A percentile compares a stretch with the other conserved stretches of the same genome.
Evolutionary conservation across 2,797 vertebrate species (phyloP).

Genomic region (Acrossocheilus fasciatus): DNA sequence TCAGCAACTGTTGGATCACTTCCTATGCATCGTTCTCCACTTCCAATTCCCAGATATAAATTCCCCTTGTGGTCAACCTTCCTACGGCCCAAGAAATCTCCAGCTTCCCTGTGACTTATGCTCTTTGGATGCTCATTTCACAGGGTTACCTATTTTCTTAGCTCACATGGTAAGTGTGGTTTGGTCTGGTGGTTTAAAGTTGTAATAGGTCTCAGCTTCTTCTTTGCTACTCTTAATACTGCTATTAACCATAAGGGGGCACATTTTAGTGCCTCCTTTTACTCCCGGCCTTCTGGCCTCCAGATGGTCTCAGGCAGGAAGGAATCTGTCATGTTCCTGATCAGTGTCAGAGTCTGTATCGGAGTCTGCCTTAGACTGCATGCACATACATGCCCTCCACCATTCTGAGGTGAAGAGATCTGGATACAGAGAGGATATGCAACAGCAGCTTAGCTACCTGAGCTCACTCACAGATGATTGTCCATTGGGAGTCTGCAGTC

Average conservation of each 20-base stretch:
- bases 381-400: neutral
- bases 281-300: neutral
- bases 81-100: neutral
- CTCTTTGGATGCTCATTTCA: neutral
- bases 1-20: neutral
- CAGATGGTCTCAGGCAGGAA: neutral
- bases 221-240: neutral
- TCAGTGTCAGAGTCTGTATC: neutral
- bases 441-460: neutral
- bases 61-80: neutral
- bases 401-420: neutral
- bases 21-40: neutral
- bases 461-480: neutral
- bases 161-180: neutral
- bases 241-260: neutral
- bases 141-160: neutral
- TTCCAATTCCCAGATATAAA: neutral
- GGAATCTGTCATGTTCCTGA: neutral
- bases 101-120: neutral
- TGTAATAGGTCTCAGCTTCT: neutral
- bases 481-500: neutral
- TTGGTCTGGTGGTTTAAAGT: neutral
- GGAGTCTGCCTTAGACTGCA: neutral
- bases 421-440: neutral
- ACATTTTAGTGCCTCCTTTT: neutral